Conservation (phyloP, 2,113 vertebrate genomes). For the Rhipidura dahli region DNA sequence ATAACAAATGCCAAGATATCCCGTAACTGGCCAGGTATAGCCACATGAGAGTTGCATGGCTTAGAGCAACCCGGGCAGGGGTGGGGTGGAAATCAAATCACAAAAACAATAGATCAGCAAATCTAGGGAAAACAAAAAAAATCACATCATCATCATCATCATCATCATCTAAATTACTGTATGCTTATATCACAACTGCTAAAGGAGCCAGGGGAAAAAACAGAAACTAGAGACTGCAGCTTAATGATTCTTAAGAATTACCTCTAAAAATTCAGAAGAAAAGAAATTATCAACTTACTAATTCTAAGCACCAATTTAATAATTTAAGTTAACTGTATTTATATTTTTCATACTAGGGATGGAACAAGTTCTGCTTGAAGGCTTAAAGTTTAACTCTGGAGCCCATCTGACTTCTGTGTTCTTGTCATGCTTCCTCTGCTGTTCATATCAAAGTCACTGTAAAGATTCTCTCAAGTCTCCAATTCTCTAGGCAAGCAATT, state of each 20-base stretch:
- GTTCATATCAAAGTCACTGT: conserved; percentile 38
- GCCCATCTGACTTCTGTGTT: conserved; percentile 51
- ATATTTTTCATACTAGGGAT: conserved; percentile 52
- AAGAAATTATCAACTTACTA: conserved; percentile 63
- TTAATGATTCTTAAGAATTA: conserved; percentile 53
- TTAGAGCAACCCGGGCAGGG: conserved; percentile 25
- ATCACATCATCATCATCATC: conserved; percentile 13
- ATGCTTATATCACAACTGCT: conserved; percentile 55
- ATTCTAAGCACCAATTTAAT: conserved; percentile 79
- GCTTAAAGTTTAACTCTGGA: conserved; percentile 57
- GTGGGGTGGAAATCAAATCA: not conserved
- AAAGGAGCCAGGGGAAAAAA: not conserved
- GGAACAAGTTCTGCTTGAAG: conserved; percentile 52
- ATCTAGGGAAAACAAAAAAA: not conserved
- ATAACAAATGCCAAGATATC: conserved; percentile 70
- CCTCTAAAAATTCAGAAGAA: conserved; percentile 48
- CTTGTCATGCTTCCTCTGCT: conserved; percentile 32
- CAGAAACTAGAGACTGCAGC: conserved; percentile 2
- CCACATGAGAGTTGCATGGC: conserved; percentile 60
- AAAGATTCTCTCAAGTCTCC: conserved; percentile 13
- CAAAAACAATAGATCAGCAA: conserved; percentile 28
- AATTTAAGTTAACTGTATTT: conserved; percentile 64
- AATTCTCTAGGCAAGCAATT: conserved; percentile 28
- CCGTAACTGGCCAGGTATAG: conserved; percentile 64
- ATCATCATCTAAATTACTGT: conserved; percentile 51